Evolutionary conservation across 2,113 vertebrate species (phyloP).

Genomic region (Natator depressus): DNA sequence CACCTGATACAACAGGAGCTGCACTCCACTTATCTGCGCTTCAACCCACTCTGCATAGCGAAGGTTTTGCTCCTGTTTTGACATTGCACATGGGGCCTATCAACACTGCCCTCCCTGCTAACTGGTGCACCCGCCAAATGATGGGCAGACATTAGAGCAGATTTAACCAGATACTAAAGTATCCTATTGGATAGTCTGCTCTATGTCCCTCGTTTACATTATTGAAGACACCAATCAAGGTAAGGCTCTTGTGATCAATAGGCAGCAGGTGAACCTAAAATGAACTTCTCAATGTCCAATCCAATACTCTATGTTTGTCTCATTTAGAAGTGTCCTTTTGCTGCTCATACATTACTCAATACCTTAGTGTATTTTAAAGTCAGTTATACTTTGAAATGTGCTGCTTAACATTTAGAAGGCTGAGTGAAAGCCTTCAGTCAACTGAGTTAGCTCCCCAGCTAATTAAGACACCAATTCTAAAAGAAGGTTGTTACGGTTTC

Average conservation of each 20-base stretch:
- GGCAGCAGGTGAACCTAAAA: slow-evolving; percentile 13
- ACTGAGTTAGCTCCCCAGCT: neutral
- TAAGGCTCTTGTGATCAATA: neutral
- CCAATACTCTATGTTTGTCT: neutral
- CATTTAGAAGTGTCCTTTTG: neutral
- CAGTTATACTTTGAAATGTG: neutral
- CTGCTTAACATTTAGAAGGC: neutral
- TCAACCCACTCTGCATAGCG: neutral
- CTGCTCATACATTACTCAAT: neutral
- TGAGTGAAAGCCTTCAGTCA: neutral
- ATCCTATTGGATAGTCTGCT: neutral
- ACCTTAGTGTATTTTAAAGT: neutral
- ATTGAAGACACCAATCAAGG: slow-evolving; percentile 1
- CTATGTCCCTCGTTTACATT: neutral
- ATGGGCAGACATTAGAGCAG: neutral
- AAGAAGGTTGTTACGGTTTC: neutral
- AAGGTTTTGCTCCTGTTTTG: neutral
- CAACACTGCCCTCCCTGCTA: neutral
- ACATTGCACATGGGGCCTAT: neutral
- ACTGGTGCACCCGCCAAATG: neutral
- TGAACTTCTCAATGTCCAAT: neutral
- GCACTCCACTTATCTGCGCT: neutral
- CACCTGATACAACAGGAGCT: neutral
- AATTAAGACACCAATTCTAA: neutral
- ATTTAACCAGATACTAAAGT: neutral